Evolutionary conservation across 2,113 vertebrate species (phyloP).

Genomic region (Oryzias woworae): DNA sequence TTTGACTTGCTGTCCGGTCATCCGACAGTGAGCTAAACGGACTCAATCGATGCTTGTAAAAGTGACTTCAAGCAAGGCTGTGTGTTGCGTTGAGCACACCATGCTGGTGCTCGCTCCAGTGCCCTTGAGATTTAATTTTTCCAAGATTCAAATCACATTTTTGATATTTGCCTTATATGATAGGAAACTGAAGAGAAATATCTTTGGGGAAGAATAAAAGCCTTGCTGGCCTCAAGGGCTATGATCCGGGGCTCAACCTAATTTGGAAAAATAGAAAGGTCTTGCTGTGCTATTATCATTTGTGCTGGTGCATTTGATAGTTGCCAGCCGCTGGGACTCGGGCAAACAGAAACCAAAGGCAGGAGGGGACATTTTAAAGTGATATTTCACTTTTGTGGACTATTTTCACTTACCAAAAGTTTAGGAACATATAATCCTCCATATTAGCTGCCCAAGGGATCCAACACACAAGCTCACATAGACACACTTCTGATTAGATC

Average conservation of each 20-base stretch:
- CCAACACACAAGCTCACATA: neutral
- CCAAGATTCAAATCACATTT: slow-evolving; percentile 83
- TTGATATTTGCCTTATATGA: slow-evolving; percentile 84
- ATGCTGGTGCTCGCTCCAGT: slow-evolving; percentile 56
- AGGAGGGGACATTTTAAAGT: slow-evolving; percentile 59
- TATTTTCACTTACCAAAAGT: slow-evolving; percentile 65
- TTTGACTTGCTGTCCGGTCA: slow-evolving; percentile 35
- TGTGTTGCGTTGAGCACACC: slow-evolving; percentile 25
- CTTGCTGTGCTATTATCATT: slow-evolving; percentile 78
- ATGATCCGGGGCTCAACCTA: slow-evolving; percentile 64
- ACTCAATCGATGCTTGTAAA: slow-evolving; percentile 64
- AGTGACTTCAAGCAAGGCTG: slow-evolving; percentile 35
- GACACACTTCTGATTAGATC: slow-evolving; percentile 44
- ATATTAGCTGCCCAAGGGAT: slow-evolving; percentile 48
- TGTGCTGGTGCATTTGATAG: slow-evolving; percentile 81
- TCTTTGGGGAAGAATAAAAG: slow-evolving; percentile 67
- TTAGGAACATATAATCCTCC: slow-evolving; percentile 52
- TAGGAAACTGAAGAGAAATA: slow-evolving; percentile 74
- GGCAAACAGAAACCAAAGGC: slow-evolving; percentile 65
- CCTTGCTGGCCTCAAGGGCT: slow-evolving; percentile 52
- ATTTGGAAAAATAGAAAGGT: slow-evolving; percentile 78
- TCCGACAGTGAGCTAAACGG: slow-evolving; percentile 49
- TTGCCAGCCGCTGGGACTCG: slow-evolving; percentile 49
- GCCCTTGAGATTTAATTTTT: slow-evolving; percentile 78
- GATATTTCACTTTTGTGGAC: slow-evolving; percentile 65